Base-by-base conservation (phyloP, 2,888 invertebrate species). In the Tinea semifulvella region DNA sequence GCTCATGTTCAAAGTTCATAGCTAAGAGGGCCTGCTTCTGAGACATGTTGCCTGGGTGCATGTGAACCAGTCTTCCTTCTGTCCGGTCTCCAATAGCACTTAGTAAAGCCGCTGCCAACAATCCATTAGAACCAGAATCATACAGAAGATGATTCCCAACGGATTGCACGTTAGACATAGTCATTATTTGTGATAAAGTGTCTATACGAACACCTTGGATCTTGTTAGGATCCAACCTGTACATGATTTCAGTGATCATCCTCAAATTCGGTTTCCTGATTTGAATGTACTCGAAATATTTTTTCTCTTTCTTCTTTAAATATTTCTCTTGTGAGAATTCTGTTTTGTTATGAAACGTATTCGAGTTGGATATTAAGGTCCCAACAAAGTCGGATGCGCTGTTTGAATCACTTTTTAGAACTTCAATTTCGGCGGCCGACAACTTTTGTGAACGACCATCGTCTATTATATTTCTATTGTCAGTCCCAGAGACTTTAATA, bases 301-400 rank as follows among this genome's bases (percentile, higher is more conserved):
- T 98, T 56, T 90, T 91, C 57, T 94, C 92, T 67, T 99, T 99
- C 65, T 98, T 98, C 56, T 90, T 91, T 35, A 98, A 83, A 67
- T 98, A 98, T 66, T 98, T 98, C 55, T 94, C 93, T 67, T 98
- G 93, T 0, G 92, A 91, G 67, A 89, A 98, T 58, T 92, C 94
- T 0, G 96, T 98, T 82, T 97, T 97, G 46, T 86, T 84, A 26
- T 86, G 85, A 67, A 98, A 98, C 1, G 96, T 95, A 52, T 88
- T 90, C 11, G 96, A 98, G 63, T 96, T 96, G 49, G 90, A 91
- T 42, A 98, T 91, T 10, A 98, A 82, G 45, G 91, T 90, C 49
- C 87, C 91, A 3, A 98, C 89, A 52, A 98, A 94, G 58, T 91
- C 90, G 13, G 87, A 87, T 0, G 94, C 93, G 49, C 89, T 88